phyloP scores from a whole-genome alignment of 2,888 invertebrate species.

The Rhyacophila evoluta region DNA sequence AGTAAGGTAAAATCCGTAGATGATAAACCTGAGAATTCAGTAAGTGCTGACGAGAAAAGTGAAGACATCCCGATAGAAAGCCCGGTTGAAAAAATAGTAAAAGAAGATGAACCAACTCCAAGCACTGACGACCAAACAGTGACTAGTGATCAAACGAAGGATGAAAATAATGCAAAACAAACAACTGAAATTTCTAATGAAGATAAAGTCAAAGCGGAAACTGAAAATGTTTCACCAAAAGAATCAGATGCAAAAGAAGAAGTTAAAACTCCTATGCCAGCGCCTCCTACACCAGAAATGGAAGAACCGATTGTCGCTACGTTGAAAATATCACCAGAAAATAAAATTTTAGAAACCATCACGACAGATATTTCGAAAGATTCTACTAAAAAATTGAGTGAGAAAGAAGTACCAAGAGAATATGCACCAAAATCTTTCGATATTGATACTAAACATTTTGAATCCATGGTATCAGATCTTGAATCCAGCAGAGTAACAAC shows the following conservation, averaged over 20 bases:
- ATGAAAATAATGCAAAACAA: no score
- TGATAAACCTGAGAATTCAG: no score
- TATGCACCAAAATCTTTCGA: constrained; percentile 51
- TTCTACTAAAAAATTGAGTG: not conserved
- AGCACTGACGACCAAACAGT: no score
- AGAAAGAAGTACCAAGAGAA: constrained; percentile 45
- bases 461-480: constrained; percentile 33
- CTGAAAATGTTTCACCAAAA: not conserved
- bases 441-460: constrained; percentile 43
- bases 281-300: not conserved
- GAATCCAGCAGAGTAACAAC: not conserved
- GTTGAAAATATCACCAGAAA: not conserved
- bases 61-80: not conserved
- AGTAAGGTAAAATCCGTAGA: no score
- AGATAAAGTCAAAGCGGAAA: no score
- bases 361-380: constrained; percentile 32
- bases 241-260: not conserved
- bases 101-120: constrained; percentile 8
- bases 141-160: no score
- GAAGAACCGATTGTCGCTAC: not conserved
- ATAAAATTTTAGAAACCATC: not conserved
- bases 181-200: no score
- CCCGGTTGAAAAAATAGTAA: not conserved
- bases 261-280: not conserved
- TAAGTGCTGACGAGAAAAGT: not conserved